Conservation (phyloP, 35 echinoderm and acorn worm genomes). For the Hemicentrotus pulcherrimus region DNA sequence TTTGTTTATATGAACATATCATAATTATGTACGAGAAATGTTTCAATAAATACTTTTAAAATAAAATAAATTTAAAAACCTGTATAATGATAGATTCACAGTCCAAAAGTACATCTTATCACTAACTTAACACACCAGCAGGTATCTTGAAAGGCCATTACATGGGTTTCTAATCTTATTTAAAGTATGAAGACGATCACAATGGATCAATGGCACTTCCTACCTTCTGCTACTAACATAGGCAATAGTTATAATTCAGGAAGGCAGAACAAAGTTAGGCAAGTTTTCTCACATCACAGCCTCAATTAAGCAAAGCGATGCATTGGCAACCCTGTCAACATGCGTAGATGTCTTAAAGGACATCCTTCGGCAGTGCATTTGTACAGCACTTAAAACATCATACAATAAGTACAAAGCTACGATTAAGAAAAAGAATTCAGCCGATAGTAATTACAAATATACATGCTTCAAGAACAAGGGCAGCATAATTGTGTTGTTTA, state of each 20-base stretch:
- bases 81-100: too few relatives aligned
- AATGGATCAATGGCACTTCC: neutral
- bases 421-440: neutral
- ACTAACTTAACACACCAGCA: neutral
- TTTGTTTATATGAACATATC: too few relatives aligned
- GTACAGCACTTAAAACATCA: neutral
- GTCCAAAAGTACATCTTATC: too few relatives aligned
- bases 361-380: neutral
- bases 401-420: too few relatives aligned
- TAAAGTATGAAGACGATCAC: too few relatives aligned
- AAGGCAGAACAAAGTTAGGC: neutral
- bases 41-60: too few relatives aligned
- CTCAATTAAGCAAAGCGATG: neutral
- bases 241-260: neutral
- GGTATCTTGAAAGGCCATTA: neutral
- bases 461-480: neutral
- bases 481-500: neutral
- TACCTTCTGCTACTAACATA: neutral
- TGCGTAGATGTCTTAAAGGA: neutral
- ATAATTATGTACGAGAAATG: too few relatives aligned
- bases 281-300: neutral
- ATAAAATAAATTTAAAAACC: too few relatives aligned
- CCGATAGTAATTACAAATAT: neutral
- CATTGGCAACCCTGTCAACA: neutral
- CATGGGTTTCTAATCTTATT: neutral